phyloP scores from a whole-genome alignment of 2,797 vertebrate genomes.

The Tokudaia tokunoshimensis region DNA sequence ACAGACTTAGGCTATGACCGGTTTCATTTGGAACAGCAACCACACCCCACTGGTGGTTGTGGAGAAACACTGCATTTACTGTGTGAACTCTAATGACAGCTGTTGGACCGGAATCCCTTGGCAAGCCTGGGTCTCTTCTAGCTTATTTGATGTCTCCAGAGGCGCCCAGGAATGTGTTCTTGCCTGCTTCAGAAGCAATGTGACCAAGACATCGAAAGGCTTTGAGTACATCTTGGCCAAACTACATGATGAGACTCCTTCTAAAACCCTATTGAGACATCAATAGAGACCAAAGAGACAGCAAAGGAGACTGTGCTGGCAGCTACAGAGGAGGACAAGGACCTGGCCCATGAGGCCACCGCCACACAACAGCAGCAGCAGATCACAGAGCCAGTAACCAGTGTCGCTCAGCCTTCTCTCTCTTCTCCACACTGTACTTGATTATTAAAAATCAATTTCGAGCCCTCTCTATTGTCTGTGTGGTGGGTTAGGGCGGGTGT shows the following conservation, averaged over 20 bases:
- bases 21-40: constrained; percentile 97
- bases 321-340: constrained; percentile 97
- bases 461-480: constrained; percentile 14
- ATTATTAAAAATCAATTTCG: constrained; percentile 87
- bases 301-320: constrained; percentile 96
- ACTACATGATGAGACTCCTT: constrained; percentile 70
- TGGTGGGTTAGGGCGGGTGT: not conserved
- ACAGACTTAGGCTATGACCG: constrained; percentile 95
- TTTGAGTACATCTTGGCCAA: constrained; percentile 95
- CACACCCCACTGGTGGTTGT: constrained; percentile 95
- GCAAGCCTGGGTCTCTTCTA: constrained; percentile 97
- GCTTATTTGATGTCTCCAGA: constrained; percentile 94
- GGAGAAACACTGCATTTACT: constrained; percentile 94
- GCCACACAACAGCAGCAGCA: constrained; percentile 93
- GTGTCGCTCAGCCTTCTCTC: constrained; percentile 49
- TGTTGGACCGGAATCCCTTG: constrained; percentile 89
- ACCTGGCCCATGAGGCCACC: constrained; percentile 93
- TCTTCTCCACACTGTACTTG: constrained; percentile 82
- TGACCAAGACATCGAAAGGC: constrained; percentile 89
- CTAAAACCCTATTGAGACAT: constrained; percentile 71
- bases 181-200: constrained; percentile 94
- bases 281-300: constrained; percentile 93
- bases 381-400: constrained; percentile 64
- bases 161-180: constrained; percentile 97
- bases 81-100: constrained; percentile 93